These are phyloP conservation scores for Drosophila paranaensis DNA, from an alignment of 2,888 invertebrate species.

Conservation along the genomic window DNA sequence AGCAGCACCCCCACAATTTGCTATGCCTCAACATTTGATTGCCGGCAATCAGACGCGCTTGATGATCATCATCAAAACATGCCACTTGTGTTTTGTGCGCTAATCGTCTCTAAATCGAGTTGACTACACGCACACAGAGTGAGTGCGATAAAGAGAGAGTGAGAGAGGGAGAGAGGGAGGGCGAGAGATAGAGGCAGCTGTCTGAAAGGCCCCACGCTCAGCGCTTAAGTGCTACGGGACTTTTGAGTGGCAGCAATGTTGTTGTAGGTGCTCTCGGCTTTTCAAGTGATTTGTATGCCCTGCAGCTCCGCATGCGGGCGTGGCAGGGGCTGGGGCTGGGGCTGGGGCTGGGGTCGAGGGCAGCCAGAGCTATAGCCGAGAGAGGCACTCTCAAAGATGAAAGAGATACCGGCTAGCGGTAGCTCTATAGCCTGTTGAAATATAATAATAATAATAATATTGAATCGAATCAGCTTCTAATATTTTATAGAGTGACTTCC, in stretches of 20 bases:
- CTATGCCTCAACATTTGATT: constrained; percentile 69
- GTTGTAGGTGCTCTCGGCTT: constrained; percentile 61
- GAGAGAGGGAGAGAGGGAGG: neutral
- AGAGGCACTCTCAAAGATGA: neutral
- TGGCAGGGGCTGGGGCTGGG: neutral
- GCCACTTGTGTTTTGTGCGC: constrained; percentile 77
- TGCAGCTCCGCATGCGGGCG: constrained; percentile 22
- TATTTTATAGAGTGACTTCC: too few relatives aligned
- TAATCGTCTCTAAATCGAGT: constrained; percentile 75
- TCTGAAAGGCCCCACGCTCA: constrained; percentile 41
- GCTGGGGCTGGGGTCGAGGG: neutral
- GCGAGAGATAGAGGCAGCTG: neutral
- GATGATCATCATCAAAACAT: constrained; percentile 78
- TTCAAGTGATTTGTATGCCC: constrained; percentile 60
- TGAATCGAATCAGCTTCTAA: too few relatives aligned
- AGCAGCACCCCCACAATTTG: constrained; percentile 33
- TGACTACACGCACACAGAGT: constrained; percentile 39
- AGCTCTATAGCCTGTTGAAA: neutral
- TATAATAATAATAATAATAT: neutral
- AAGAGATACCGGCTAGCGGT: constrained; percentile 1
- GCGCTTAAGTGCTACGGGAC: constrained; percentile 71
- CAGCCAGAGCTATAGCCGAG: constrained; percentile 14
- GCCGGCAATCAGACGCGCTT: constrained; percentile 70
- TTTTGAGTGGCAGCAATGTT: constrained; percentile 69
- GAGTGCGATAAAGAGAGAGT: too few relatives aligned